Percentiles rank a stretch among this genome's conserved stretches.
Conservation (phyloP, 2,888 invertebrate genomes). For the Meliscaeva auricollis region DNA sequence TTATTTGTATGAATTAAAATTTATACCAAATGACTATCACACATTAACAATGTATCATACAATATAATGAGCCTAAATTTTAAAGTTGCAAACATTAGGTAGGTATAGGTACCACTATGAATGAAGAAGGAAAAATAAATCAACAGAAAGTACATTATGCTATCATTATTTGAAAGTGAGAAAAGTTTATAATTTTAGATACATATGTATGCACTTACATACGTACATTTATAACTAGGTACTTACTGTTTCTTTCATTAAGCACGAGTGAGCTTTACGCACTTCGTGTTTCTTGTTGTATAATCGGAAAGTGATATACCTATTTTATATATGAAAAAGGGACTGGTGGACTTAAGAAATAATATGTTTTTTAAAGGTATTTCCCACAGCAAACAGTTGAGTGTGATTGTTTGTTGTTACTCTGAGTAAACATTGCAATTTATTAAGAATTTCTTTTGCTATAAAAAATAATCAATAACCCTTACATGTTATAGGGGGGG, state of each 20-base stretch:
- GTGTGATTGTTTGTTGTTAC: conserved; percentile 27
- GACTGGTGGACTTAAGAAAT: conserved; percentile 36
- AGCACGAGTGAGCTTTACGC: conserved; percentile 48
- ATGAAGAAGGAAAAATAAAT: conserved; percentile 39
- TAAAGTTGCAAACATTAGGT: conserved; percentile 26
- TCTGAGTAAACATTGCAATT: too few species aligned
- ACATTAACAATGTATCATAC: conserved; percentile 43
- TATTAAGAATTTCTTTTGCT: too few species aligned
- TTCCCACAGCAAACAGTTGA: conserved; percentile 56
- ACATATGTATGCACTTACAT: too few species aligned
- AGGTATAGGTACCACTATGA: neutral
- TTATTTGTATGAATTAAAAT: conserved; percentile 36
- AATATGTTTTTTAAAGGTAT: conserved; percentile 67
- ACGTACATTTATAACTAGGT: neutral
- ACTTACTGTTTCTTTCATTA: conserved; percentile 34
- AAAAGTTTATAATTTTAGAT: conserved; percentile 39
- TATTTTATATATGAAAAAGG: neutral
- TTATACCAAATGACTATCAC: conserved; percentile 44
- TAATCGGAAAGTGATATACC: conserved; percentile 22
- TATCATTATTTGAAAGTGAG: conserved; percentile 8
- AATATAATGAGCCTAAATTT: conserved; percentile 35
- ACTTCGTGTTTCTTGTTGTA: conserved; percentile 53
- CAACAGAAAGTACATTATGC: conserved; percentile 18
- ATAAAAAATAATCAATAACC: too few species aligned
- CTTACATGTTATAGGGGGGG: too few species aligned